Evolutionary conservation across 2,797 vertebrate genomes (phyloP).

Genomic region (Neostethus bicornis): DNA sequence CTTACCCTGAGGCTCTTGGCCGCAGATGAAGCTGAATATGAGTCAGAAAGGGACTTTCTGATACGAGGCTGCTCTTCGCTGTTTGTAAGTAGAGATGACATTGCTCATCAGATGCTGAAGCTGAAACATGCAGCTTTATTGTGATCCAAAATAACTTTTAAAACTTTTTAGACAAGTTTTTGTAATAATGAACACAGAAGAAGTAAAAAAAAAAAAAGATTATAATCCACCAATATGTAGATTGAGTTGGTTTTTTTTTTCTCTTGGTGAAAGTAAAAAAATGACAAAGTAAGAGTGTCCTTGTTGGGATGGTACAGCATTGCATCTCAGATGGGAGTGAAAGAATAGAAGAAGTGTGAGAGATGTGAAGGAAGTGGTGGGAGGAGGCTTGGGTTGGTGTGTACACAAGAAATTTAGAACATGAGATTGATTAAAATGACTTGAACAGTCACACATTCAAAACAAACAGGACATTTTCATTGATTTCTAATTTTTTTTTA

Average conservation of each 20-base stretch:
- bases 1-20: conserved; percentile 89
- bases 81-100: conserved; percentile 87
- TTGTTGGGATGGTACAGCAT: conserved; percentile 52
- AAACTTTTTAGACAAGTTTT: conserved; percentile 8
- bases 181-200: not conserved
- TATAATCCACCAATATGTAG: not conserved
- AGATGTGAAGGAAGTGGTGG: conserved; percentile 50
- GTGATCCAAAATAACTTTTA: conserved; percentile 16
- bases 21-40: conserved; percentile 83
- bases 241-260: conserved; percentile 13
- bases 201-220: not conserved
- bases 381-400: conserved; percentile 48
- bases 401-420: conserved; percentile 24
- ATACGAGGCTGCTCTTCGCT: conserved; percentile 83
- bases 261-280: conserved; percentile 14
- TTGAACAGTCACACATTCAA: conserved; percentile 7
- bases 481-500: no score
- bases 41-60: conserved; percentile 86
- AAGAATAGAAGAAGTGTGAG: conserved; percentile 58
- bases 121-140: conserved; percentile 39
- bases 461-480: not conserved
- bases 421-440: no score
- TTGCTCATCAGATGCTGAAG: conserved; percentile 58
- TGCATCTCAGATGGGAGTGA: conserved; percentile 55
- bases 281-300: conserved; percentile 17